Evolutionary conservation across 2,113 vertebrate genomes (phyloP).

Genomic region (Apus apus): DNA sequence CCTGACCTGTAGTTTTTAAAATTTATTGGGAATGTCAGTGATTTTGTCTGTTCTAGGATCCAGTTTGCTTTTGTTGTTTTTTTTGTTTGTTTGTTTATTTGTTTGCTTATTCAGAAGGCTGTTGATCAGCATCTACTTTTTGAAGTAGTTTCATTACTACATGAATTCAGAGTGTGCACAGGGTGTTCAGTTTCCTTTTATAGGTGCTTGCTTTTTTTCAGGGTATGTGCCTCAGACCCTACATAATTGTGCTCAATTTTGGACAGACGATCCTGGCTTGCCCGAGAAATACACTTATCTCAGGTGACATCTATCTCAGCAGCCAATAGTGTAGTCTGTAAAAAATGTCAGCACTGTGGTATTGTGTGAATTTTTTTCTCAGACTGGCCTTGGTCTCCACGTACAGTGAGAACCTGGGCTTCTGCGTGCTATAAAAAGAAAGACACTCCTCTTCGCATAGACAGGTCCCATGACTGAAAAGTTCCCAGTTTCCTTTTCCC

Average conservation of each 20-base stretch:
- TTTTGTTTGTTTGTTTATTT: too few relatives aligned
- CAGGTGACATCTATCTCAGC: background rate
- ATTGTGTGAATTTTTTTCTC: background rate
- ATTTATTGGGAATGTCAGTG: background rate
- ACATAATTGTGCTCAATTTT: background rate
- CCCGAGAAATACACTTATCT: background rate
- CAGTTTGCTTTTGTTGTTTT: rapidly evolving
- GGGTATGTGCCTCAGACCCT: background rate
- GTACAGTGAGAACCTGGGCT: background rate
- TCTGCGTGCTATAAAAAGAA: background rate
- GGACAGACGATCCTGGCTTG: background rate
- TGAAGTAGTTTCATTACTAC: background rate
- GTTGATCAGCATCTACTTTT: background rate
- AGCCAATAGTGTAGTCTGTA: background rate
- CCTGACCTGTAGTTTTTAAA: background rate
- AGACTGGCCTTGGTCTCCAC: background rate
- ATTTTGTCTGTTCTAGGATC: slow-evolving; percentile 19
- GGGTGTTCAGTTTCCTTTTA: background rate
- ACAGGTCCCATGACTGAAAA: background rate
- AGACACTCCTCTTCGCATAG: background rate
- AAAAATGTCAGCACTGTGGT: background rate
- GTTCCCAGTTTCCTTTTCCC: background rate
- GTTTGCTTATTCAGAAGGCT: background rate
- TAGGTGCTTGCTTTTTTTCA: background rate
- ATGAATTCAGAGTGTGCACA: background rate